Percentiles rank a stretch among this genome's conserved stretches.
phyloP scores from a whole-genome alignment of 2,113 vertebrate genomes.

The Ramphastos sulfuratus region DNA sequence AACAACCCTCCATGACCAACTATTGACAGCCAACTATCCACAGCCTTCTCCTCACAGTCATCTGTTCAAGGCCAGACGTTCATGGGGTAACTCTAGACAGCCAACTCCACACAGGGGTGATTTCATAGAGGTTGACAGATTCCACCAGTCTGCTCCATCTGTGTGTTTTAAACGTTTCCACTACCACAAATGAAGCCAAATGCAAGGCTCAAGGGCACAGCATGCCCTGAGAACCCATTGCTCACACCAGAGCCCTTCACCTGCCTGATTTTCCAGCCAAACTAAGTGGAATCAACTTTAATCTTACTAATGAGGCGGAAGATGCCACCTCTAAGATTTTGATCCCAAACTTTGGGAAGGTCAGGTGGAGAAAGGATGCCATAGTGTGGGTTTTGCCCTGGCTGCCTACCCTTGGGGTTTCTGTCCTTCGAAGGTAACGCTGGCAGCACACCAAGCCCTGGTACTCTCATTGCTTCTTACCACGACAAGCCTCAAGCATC shows the following conservation, averaged over 20 bases:
- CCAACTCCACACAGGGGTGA: no score
- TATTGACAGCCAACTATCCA: no score
- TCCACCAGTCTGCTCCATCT: no score
- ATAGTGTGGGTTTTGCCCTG: accelerated
- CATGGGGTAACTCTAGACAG: no score
- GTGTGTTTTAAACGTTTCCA: not conserved
- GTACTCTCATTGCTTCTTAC: not conserved
- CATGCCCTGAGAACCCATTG: not conserved
- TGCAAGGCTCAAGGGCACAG: accelerated
- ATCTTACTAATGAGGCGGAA: accelerated
- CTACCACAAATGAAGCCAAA: not conserved
- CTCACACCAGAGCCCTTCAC: not conserved
- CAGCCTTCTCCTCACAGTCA: no score
- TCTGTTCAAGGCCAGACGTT: no score
- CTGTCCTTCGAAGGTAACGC: not conserved
- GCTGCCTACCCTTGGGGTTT: not conserved
- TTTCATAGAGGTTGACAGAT: no score
- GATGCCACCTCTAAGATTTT: not conserved
- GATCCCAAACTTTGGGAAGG: not conserved
- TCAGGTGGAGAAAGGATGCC: not conserved
- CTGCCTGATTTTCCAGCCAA: not conserved
- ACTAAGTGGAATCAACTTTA: accelerated
- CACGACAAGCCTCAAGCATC: not conserved
- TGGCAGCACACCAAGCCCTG: not conserved
- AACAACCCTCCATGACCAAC: no score